A percentile compares a stretch with the other conserved stretches of the same genome.
Evolutionary conservation across 2,113 vertebrate genomes (phyloP).

Genomic region (Rhadina sibilatrix): DNA sequence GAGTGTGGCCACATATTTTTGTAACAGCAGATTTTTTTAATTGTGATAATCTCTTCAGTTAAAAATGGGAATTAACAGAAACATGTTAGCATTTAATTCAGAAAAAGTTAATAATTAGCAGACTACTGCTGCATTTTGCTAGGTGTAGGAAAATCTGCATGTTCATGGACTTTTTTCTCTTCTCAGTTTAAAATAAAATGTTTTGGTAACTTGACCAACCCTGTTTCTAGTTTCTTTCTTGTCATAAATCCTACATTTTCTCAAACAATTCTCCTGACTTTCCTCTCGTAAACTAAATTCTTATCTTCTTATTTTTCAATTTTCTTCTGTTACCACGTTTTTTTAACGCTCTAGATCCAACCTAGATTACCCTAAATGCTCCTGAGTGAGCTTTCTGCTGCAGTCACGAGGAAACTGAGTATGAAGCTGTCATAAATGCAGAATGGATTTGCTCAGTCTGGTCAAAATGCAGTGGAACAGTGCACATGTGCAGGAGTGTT

Average conservation of each 20-base stretch:
- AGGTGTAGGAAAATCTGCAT: neutral
- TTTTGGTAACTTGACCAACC: neutral
- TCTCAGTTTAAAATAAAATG: neutral
- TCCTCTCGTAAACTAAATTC: neutral
- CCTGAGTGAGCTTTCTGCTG: neutral
- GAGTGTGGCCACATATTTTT: neutral
- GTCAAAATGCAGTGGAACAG: neutral
- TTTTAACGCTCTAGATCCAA: neutral
- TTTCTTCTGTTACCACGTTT: neutral
- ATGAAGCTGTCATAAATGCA: neutral
- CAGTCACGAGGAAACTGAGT: neutral
- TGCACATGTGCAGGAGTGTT: neutral
- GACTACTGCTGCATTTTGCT: neutral
- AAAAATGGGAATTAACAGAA: neutral
- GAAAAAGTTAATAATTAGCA: neutral
- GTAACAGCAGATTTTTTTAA: neutral
- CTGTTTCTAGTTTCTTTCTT: neutral
- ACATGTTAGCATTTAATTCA: neutral
- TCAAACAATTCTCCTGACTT: neutral
- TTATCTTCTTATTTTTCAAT: no score
- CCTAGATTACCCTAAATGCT: neutral
- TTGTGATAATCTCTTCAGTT: neutral
- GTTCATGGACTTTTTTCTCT: neutral
- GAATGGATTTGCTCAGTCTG: neutral
- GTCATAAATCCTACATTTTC: neutral